Evolutionary conservation across 2,888 invertebrate species (phyloP).

Genomic region (Imbricaverruca yamaguchii): DNA sequence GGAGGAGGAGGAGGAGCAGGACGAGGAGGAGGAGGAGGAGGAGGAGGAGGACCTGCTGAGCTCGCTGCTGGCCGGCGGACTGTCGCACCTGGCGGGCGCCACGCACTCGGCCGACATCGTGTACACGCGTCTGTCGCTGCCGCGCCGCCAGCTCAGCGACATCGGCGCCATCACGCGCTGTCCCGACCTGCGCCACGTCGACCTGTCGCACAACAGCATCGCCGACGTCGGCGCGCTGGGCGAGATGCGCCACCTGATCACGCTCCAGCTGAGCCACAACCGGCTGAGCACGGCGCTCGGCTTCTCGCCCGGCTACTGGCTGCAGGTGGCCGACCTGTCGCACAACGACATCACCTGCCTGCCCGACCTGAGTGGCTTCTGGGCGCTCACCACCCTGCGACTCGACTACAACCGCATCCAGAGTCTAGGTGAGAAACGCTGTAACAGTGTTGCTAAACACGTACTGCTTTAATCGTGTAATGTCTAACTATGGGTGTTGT

Average conservation of each 20-base stretch:
- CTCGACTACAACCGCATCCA: background rate
- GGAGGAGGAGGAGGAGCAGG: background rate
- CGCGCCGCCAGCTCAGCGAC: background rate
- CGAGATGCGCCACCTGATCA: background rate
- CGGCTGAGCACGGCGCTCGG: background rate
- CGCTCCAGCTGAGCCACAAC: background rate
- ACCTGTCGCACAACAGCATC: conserved; percentile 14
- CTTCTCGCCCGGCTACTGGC: conserved; percentile 4
- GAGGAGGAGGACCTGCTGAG: background rate
- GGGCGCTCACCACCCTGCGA: conserved; percentile 1
- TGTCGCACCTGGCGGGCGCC: background rate
- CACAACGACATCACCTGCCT: background rate
- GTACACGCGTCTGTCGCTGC: background rate
- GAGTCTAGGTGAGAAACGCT: background rate
- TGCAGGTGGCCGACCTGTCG: conserved; percentile 6
- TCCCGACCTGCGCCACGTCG: background rate
- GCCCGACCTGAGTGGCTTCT: background rate
- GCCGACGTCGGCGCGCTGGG: background rate
- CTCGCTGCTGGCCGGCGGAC: background rate
- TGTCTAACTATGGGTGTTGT: no score
- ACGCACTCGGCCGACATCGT: background rate
- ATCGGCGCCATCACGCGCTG: background rate
- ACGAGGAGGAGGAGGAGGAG: background rate
- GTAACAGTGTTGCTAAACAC: no score
- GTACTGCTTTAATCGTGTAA: no score